A percentile compares a stretch with the other conserved stretches of the same genome.
phyloP scores from a whole-genome alignment of 2,113 vertebrate genomes.

The Periophthalmodon schlosseri region DNA sequence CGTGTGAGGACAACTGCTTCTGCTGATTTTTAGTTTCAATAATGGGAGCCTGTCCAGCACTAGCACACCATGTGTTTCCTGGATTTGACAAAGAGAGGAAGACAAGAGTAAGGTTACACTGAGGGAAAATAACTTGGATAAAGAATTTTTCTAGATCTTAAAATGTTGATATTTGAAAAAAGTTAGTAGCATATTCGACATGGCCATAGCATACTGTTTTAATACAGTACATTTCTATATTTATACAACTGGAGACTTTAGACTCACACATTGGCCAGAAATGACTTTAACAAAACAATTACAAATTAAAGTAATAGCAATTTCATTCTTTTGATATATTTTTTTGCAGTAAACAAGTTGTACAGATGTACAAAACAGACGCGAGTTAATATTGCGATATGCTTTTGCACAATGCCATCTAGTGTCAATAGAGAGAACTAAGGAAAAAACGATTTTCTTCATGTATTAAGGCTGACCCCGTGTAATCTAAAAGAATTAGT shows the following conservation, averaged over 20 bases:
- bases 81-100: background rate
- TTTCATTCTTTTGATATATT: too few relatives aligned
- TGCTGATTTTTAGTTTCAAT: conserved; percentile 68
- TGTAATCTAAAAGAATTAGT: too few relatives aligned
- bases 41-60: conserved; percentile 44
- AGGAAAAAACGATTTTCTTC: background rate
- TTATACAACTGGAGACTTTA: background rate
- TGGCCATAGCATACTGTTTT: background rate
- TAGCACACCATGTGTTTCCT: conserved; percentile 37
- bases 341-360: background rate
- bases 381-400: background rate
- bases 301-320: background rate
- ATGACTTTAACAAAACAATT: background rate
- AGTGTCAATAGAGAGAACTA: background rate
- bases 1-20: conserved; percentile 69
- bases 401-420: conserved; percentile 3
- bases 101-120: background rate
- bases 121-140: background rate
- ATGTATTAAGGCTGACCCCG: too few relatives aligned
- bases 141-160: background rate
- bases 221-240: background rate
- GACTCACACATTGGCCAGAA: background rate
- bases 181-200: background rate
- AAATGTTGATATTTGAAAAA: background rate
- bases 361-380: background rate